Evolutionary conservation across 2,888 invertebrate genomes (phyloP).

Genomic region (Morpho deidamia): DNA sequence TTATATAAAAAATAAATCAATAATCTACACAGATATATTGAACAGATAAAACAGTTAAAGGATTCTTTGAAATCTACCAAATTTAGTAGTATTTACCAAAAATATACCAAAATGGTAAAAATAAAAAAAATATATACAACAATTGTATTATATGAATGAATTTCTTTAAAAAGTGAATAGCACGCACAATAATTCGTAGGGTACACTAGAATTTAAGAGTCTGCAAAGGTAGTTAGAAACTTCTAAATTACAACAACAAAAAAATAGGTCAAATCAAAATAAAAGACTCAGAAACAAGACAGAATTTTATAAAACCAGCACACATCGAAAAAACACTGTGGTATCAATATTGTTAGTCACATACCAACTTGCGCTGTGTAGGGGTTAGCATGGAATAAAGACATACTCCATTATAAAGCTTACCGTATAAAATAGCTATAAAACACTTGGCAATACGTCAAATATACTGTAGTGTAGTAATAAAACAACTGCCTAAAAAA

Average conservation of each 20-base stretch:
- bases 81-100: too few relatives aligned
- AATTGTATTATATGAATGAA: too few relatives aligned
- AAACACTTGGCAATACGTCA: not conserved
- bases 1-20: not conserved
- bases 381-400: slow-evolving; percentile 16
- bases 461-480: not conserved
- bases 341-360: slow-evolving; percentile 29
- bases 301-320: slow-evolving; percentile 1
- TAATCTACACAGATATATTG: not conserved
- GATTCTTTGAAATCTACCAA: too few relatives aligned
- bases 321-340: not conserved
- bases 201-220: too few relatives aligned
- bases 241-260: not conserved
- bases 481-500: too few relatives aligned
- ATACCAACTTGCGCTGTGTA: slow-evolving; percentile 73
- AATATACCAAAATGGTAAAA: too few relatives aligned
- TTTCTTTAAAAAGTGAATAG: too few relatives aligned
- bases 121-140: too few relatives aligned
- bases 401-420: slow-evolving; percentile 16
- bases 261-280: not conserved
- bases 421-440: not conserved
- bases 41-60: not conserved
- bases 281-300: not conserved
- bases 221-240: not conserved
- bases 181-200: too few relatives aligned